These are phyloP conservation scores for Melierax canorus DNA, from an alignment of 2,113 vertebrate species.

Conservation along the genomic window DNA sequence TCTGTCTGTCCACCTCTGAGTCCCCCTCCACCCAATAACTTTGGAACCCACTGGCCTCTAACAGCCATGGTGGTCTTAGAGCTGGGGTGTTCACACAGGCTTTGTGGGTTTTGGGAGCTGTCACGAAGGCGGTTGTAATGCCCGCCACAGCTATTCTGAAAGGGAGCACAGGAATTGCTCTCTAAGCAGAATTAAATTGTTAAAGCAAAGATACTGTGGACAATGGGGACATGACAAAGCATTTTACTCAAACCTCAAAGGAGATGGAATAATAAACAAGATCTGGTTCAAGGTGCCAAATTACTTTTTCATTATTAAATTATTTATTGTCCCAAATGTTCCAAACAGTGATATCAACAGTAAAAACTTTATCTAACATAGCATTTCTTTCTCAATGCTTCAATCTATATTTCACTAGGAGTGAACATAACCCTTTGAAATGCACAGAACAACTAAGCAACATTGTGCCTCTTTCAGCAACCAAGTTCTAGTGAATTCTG, in stretches of 20 bases:
- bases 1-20: not conserved
- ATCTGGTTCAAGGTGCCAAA: not conserved
- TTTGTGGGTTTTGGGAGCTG: not conserved
- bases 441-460: too few relatives aligned
- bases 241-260: not conserved
- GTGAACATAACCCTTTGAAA: not conserved
- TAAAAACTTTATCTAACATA: not conserved
- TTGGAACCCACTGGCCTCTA: not conserved
- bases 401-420: not conserved
- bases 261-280: not conserved
- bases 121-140: rapidly evolving
- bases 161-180: not conserved
- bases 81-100: not conserved
- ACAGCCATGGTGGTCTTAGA: not conserved
- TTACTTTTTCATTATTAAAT: not conserved
- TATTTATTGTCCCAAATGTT: not conserved
- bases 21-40: not conserved
- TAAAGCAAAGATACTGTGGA: not conserved
- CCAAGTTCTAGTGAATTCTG: not conserved
- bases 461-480: not conserved
- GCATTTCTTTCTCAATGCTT: not conserved
- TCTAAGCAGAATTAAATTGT: not conserved
- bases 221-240: not conserved
- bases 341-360: not conserved
- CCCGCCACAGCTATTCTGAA: not conserved